Base-by-base conservation (phyloP, 1,140 invertebrate species). In the Zaprionus inermis region DNA sequence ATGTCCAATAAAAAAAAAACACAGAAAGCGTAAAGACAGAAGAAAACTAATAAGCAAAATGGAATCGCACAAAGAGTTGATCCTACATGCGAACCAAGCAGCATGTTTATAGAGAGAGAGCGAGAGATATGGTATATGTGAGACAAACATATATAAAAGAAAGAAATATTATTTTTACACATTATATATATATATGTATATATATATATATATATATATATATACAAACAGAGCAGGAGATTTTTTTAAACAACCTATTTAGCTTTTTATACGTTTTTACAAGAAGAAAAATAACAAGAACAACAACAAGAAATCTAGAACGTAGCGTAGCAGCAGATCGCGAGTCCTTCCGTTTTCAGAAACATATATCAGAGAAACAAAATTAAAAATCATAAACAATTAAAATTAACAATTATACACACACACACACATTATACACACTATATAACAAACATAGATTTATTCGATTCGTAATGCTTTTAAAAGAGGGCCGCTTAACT, bases 181-280 rank as follows among this genome's bases (percentile, higher is more conserved):
- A 44, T 18, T 49, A 49, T 49, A 49, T 49, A 49, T 54, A 63
- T 70, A 58, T 38, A 66, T 61, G 57, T 51, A 61, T 67, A 79
- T 20, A 51, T 68, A 65, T 83, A 65, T n/a, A 63, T 70, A 58
- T 38, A 66, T 61, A 61, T 51, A 61, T 67, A 79, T 20, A 51
- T 68, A 65, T 83, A 65, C 65, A 66, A 63, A 72, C 61, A 79
- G 51, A 36, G 52, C 63, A 72, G 72, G 71, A 79, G 68, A 76
- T 68, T 83, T 86, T 88, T 84, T 83, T 78, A 70, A 76, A 78
- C 44, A 57, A 81, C 56, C 79, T 86, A 79, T 77, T 89, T 89
- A 89, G 84, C 84, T 91, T 91, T 91, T 91, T 91, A 81, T 90
- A 91, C 85, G 78, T 90, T 86, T 91, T 89, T 89, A 74, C 22